Evolutionary conservation across 1,140 invertebrate species (phyloP), one percentile per base, ranked within the genome.

Genomic region (Pissodes strobi): DNA sequence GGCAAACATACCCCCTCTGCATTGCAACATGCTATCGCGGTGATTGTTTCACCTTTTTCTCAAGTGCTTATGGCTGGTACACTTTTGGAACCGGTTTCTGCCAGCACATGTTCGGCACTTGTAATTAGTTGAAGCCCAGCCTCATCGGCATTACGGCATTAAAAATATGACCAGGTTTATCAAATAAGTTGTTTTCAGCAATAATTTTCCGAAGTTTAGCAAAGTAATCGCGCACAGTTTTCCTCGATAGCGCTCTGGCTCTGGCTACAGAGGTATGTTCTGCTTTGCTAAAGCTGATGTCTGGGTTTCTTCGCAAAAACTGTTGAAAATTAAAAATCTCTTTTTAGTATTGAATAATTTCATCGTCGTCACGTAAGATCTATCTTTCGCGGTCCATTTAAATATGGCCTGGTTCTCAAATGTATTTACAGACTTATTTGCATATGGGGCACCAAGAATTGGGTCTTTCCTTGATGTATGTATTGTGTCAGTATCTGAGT

Each of bases 21-120:
- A 59, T 73, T 71, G 66, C 69, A 72, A 58, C 72, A 71, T n/a
- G 49, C 63, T 17, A 78, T 63, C 12, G 34, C 6, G 17, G 19
- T 12, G 9, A 79, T 69, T 4, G 68, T 78, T 67, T 78, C 76
- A 8, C 72, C 73, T 67, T 76, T 78, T 72, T 78, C 75, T 4
- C 49, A 27, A 46, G 68, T 70, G 59, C 73, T 74, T 10, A 77
- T 15, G 39, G 62, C 39, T 43, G 65, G 19, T 19, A 79, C 74
- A 19, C 41, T 60, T 73, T 76, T 79, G 2, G 72, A 25, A 37
- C 72, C 76, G 69, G 76, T 78, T 9, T 60, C 62, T 12, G 74
- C 74, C 37, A 78, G 34, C 6, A 79, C 76, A 58, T 73, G 60
- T 22, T 57, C 64, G 10, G 68, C 23, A 60, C 67, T 68, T 57